Evolutionary conservation across 2,113 vertebrate species (phyloP), one percentile per base, ranked within the genome.

Genomic region (Ochotona curzoniae): DNA sequence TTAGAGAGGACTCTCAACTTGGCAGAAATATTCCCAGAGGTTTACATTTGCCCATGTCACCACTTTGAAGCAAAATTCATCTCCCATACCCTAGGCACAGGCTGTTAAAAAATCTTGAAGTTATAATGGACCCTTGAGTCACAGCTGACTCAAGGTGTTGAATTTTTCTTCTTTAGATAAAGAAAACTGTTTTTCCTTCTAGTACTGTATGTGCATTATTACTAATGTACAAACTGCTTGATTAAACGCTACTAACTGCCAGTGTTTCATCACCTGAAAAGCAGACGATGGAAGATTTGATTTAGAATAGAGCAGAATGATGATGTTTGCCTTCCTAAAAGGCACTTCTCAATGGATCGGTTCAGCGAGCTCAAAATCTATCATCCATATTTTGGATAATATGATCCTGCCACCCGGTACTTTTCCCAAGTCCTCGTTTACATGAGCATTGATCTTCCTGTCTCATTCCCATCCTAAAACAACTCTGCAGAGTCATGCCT

Each of bases 71-170:
- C n/a, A 94, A 87, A 94, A 95, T 61, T 82, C 70, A 93, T 85
- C 64, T 81, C 78, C 84, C 32, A 69, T 25, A 4, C 61, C 57
- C 88, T 13, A 73, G 85, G 44, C 66, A 70, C 69, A 57, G 81
- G 89, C 87, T 93, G 90, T 90, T 95, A 94, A 93, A 44, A 96
- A 95, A 90, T 83, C 79, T 85, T 90, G 89, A 94, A 83, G 87
- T 71, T 88, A 89, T 95, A 96, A 96, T 95, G 95, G 89, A 94
- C 90, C 93, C 85, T 89, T 86, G 87, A 95, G 90, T 94, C 94
- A 21, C 93, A 95, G 91, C 85, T 95, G 54, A 92, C 82, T 85
- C 83, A 85, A 95, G 82, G 89, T 93, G 90, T 88, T 89, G 89
- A 93, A 83, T 32, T 71, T 80, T 54, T 91, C 64, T 81, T 79